Percentiles rank a stretch among this genome's conserved stretches.
These are phyloP conservation scores for Elegia similella DNA, from an alignment of 2,888 invertebrate species.

Conservation along the genomic window DNA sequence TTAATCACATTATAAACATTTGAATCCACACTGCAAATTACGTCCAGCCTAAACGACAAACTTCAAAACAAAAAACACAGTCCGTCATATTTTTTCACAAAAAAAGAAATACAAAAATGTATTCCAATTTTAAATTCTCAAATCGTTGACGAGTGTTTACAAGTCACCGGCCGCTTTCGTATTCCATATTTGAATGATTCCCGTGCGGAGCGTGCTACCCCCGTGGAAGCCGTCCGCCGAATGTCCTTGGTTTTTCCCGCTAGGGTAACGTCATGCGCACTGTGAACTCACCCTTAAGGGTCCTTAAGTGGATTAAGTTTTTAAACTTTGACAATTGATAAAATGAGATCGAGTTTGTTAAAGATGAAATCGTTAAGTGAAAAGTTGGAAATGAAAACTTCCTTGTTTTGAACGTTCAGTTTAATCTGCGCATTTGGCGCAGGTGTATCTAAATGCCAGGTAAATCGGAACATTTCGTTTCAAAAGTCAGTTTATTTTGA, in stretches of 20 bases:
- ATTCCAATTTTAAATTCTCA: slow-evolving; percentile 22
- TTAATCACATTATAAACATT: slow-evolving; percentile 48
- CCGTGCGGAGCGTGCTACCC: slow-evolving; percentile 45
- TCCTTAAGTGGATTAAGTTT: slow-evolving; percentile 79
- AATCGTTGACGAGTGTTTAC: slow-evolving; percentile 40
- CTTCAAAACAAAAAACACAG: slow-evolving; percentile 16
- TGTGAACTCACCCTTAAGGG: slow-evolving; percentile 65
- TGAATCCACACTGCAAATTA: slow-evolving; percentile 27
- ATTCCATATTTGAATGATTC: slow-evolving; percentile 51
- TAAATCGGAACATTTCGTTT: not conserved
- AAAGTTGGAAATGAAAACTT: slow-evolving; percentile 57
- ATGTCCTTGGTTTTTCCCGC: slow-evolving; percentile 75
- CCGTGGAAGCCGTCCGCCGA: slow-evolving; percentile 49
- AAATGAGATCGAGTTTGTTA: slow-evolving; percentile 73
- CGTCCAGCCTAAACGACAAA: slow-evolving; percentile 19
- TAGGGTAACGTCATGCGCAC: slow-evolving; percentile 74
- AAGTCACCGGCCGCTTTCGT: slow-evolving; percentile 52
- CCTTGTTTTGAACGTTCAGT: slow-evolving; percentile 28
- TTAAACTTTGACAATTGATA: slow-evolving; percentile 79
- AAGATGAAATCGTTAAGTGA: slow-evolving; percentile 63
- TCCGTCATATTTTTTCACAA: slow-evolving; percentile 20
- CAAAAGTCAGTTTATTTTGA: not conserved
- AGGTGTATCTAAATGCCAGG: slow-evolving; percentile 4
- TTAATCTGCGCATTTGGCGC: slow-evolving; percentile 3
- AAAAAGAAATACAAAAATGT: slow-evolving; percentile 16